Percentiles rank a stretch among this genome's conserved stretches.
Evolutionary conservation across 2,888 invertebrate genomes (phyloP).

Genomic region (Bugula neritina): DNA sequence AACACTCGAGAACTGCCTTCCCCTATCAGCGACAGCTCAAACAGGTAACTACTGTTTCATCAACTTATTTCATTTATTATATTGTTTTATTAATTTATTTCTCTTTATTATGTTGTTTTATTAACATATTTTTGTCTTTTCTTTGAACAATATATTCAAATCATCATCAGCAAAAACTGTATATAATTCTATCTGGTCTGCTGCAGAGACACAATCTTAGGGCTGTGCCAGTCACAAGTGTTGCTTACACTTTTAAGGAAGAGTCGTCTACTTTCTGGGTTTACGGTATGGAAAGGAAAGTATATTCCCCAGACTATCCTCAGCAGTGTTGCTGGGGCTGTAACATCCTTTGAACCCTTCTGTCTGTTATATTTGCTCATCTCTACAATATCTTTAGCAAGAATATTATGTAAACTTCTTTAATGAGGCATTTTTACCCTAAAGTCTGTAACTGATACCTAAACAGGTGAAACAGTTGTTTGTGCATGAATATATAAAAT

Average conservation of each 20-base stretch:
- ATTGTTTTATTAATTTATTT: no score
- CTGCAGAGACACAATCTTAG: constrained; percentile 38
- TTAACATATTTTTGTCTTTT: no score
- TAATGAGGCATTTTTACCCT: no score
- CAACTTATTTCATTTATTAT: no score
- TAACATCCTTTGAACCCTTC: constrained; percentile 34
- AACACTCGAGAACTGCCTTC: constrained; percentile 33
- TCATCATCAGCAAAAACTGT: neutral
- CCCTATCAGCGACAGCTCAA: constrained; percentile 32
- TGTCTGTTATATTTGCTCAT: neutral
- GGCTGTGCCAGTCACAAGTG: constrained; percentile 41
- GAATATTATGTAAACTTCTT: no score
- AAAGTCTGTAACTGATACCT: no score
- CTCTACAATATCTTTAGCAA: no score
- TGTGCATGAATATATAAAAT: no score
- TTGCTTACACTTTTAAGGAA: constrained; percentile 36
- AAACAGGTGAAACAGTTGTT: no score
- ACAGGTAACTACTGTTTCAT: constrained; percentile 36
- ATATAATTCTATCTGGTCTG: neutral
- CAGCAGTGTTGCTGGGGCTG: constrained; percentile 44
- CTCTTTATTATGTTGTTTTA: no score
- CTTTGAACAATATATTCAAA: no score
- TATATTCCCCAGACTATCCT: constrained; percentile 40
- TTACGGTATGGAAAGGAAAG: constrained; percentile 38
- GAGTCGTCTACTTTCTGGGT: constrained; percentile 37